Evolutionary conservation across 2,797 vertebrate species (phyloP), one percentile per base, ranked within the genome.

Genomic region (Schizopygopsis pylzovi): DNA sequence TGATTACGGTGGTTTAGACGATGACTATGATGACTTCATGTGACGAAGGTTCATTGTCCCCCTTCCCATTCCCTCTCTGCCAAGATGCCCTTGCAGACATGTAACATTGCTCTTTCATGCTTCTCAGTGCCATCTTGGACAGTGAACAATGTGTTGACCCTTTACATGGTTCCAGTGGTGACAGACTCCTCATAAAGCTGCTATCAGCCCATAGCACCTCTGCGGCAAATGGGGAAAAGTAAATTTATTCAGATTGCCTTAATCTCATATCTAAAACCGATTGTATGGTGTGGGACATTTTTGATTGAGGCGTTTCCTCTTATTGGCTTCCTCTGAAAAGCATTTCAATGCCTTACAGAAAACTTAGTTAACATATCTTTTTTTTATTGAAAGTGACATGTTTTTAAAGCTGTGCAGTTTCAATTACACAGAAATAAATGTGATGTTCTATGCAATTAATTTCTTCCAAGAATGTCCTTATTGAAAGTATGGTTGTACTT

Each of bases 1-100:
- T 37, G 98, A 98, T 91, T 99, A 98, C 43, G 96, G 96, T 39
- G 94, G 94, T 49, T 96, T 98, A 20, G 97, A 97, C 1, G 97
- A 97, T 28, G 98, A 99, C 90, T 99, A 96, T 56, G 98, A 99
- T 93, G 98, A 99, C 95, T 99, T 99, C 95, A 99, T 99, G 98
- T 99, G 98, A 99, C 96, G 90, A 90, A 93, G 94, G 94, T 93
- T 92, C 82, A 90, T 87, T 87, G 70, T 39, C 80, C 54, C 90
- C 93, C 91, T 81, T 85, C 41, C 90, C 93, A 91, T 91, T 90
- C 90, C 92, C 95, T 93, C 83, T 90, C 59, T 68, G 52, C 71
- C 49, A 92, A 90, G 70, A 52, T 92, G 92, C 87, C 90, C 92
- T 94, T 95, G 94, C 94, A 94, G 95, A 96, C 95, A 96, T 95